These are phyloP conservation scores for Calonectris borealis DNA, from an alignment of 2,113 vertebrate genomes.

Conservation along the genomic window DNA sequence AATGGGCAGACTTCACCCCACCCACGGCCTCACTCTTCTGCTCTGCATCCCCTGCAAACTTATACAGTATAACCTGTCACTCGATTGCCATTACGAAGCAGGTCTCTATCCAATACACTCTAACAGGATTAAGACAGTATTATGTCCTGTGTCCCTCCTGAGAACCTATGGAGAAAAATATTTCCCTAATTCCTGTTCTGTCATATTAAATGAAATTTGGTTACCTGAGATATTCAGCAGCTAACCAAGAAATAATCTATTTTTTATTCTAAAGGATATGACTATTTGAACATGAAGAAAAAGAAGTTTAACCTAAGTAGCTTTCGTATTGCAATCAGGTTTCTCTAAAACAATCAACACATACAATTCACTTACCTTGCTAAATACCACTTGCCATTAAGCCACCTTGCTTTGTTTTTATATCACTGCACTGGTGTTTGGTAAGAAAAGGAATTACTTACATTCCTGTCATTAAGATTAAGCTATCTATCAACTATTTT, in stretches of 20 bases:
- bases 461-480: neutral
- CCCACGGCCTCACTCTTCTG: neutral
- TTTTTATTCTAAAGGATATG: neutral
- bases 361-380: neutral
- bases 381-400: neutral
- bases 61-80: neutral
- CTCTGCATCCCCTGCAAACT: neutral
- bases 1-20: accelerated
- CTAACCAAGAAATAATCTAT: neutral
- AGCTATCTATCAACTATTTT: neutral
- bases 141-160: neutral
- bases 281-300: neutral
- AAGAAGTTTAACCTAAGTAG: neutral
- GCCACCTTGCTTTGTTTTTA: neutral
- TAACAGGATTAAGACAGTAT: neutral
- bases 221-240: neutral
- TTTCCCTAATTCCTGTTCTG: neutral
- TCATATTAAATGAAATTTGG: neutral
- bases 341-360: neutral
- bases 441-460: neutral
- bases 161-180: neutral
- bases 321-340: neutral
- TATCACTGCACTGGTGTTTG: neutral
- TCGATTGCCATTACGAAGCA: accelerated
- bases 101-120: neutral